A percentile compares a stretch with the other conserved stretches of the same genome.
Evolutionary conservation across 2,113 vertebrate genomes (phyloP).

Genomic region (Phocoena phocoena): DNA sequence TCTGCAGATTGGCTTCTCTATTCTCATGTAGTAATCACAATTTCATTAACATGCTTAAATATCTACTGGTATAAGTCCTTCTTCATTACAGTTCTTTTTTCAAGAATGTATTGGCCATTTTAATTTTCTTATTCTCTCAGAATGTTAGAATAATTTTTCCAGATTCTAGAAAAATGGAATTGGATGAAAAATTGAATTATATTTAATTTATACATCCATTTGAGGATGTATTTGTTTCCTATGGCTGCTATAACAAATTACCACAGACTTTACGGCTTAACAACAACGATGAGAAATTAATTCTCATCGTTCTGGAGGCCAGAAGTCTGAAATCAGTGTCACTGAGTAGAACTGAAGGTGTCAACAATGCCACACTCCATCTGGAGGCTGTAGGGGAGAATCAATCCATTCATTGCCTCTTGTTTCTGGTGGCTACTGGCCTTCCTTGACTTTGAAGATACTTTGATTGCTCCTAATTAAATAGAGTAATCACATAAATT

Average conservation of each 20-base stretch:
- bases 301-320: background rate
- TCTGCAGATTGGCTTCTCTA: background rate
- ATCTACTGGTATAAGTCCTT: background rate
- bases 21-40: background rate
- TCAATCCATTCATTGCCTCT: background rate
- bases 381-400: background rate
- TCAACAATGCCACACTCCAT: background rate
- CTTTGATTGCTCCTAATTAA: background rate
- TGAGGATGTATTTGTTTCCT: background rate
- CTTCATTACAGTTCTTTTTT: background rate
- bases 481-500: too few relatives aligned
- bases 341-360: background rate
- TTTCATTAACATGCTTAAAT: constrained; percentile 20
- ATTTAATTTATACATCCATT: background rate
- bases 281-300: background rate
- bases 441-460: background rate
- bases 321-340: background rate
- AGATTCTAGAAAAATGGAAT: background rate
- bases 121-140: background rate
- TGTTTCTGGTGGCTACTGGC: background rate
- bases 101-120: background rate
- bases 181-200: background rate
- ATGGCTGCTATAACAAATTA: background rate
- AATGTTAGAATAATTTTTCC: background rate
- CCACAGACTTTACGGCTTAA: background rate